Conservation (phyloP, 2,797 vertebrate genomes). For the Notamacropus eugenii region DNA sequence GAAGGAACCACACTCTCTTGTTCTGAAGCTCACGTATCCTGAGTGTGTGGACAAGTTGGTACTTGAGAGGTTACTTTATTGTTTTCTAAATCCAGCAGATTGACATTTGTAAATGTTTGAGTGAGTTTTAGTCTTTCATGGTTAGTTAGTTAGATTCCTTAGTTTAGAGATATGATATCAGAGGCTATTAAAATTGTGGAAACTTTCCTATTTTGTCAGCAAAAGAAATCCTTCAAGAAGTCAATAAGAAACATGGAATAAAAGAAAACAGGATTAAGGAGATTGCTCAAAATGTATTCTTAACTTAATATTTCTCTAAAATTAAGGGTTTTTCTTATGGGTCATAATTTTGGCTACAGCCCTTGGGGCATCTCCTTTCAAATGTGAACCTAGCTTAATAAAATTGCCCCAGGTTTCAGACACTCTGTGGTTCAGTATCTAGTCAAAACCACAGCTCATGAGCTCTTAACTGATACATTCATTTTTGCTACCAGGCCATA, state of each 20-base stretch:
- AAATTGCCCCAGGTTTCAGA: neutral
- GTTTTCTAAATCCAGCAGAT: conserved; percentile 52
- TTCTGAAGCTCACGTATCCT: neutral
- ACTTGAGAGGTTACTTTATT: neutral
- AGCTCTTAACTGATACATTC: neutral
- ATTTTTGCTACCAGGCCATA: neutral
- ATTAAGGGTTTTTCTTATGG: neutral
- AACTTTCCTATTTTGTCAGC: neutral
- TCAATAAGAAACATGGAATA: conserved; percentile 52
- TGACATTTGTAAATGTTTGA: conserved; percentile 50
- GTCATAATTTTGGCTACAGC: neutral
- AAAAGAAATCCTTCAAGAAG: conserved; percentile 44
- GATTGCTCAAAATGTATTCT: conserved; percentile 36
- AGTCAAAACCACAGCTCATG: neutral
- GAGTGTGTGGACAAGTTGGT: neutral
- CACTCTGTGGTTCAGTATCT: neutral
- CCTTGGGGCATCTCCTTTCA: neutral
- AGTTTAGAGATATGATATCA: conserved; percentile 43
- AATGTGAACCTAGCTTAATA: neutral
- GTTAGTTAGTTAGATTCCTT: conserved; percentile 26
- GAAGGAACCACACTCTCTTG: neutral
- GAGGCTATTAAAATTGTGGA: conserved; percentile 49
- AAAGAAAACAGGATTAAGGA: conserved; percentile 61
- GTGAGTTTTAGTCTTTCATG: conserved; percentile 41
- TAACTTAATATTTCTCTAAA: conserved; percentile 62